Base-by-base conservation (phyloP, 2,888 invertebrate genomes). In the Meghimatium bilineatum region DNA sequence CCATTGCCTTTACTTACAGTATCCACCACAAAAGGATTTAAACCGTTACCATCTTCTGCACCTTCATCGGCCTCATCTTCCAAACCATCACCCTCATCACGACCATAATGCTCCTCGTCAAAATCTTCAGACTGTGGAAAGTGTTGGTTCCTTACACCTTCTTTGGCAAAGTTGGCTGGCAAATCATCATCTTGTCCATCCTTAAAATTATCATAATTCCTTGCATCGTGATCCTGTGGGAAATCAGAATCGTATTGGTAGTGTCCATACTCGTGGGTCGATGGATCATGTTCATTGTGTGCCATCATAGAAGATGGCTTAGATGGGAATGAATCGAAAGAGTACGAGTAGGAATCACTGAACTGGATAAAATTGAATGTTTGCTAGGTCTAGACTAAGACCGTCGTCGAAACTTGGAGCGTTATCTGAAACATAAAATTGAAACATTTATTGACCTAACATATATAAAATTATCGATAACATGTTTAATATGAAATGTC, bases 111-210 rank as follows among this genome's bases (percentile, higher is more conserved):
- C 20, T 81, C 81, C 17, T 81, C 72, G 10, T 69, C 81, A 38
- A 71, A 69, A 34, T 72, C 26, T 34, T 72, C 52, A 29, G 78
- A 38, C 32, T 69, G 32, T 32, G 66, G 52, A 23, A 76, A 56
- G 76, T 34, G 32, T 12, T 76, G 76, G 5, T 60, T 20, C 20
- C 56, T 76, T 32, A 60, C 36, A 0, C 66, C 78, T 63, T 81
- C 74, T 36, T 38, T 76, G 38, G 82, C 82, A 29, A 82, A 82
- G n/a, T 82, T 82, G 5, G 82, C 82, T 0, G 82, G 82, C 20
- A 76, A 36, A 75, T 76, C 82, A 3, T 56, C 76, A 10, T 29
- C 67, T 3, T 67, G 36, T 0, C 52, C 52, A 23, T 52, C 36
- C 1, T 34, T 10, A 26, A 34, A 38, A 32, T 32, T 14, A 0